Conservation (phyloP, 2,888 invertebrate genomes). For the Rotaria macrura region DNA sequence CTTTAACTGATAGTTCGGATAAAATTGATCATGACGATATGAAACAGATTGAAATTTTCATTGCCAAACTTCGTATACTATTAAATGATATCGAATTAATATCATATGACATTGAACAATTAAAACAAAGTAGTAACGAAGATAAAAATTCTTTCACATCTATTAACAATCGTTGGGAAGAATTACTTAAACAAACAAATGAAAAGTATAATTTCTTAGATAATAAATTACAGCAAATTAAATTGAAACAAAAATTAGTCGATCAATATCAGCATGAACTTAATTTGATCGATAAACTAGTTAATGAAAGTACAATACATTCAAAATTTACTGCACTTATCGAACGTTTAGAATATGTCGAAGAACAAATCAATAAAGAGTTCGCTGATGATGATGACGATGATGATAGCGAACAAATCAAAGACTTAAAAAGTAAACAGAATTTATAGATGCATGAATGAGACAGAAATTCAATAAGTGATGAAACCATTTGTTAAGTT, state of each 20-base stretch:
- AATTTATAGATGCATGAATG: not conserved
- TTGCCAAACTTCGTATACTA: not conserved
- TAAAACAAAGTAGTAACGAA: not conserved
- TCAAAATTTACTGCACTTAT: not conserved
- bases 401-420: not conserved
- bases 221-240: not conserved
- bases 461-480: no score
- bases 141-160: not conserved
- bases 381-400: not conserved
- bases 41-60: not conserved
- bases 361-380: not conserved
- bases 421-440: not conserved
- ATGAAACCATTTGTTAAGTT: no score
- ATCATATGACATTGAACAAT: not conserved
- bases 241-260: not conserved
- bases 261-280: not conserved
- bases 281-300: not conserved
- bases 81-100: slow-evolving; percentile 17
- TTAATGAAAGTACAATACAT: not conserved
- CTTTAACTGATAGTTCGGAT: not conserved
- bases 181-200: not conserved
- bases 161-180: not conserved
- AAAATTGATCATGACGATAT: not conserved
- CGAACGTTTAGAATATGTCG: not conserved
- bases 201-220: not conserved